These are phyloP conservation scores for Cyanoramphus novaezelandiae DNA, from an alignment of 2,113 vertebrate species.

Conservation along the genomic window DNA sequence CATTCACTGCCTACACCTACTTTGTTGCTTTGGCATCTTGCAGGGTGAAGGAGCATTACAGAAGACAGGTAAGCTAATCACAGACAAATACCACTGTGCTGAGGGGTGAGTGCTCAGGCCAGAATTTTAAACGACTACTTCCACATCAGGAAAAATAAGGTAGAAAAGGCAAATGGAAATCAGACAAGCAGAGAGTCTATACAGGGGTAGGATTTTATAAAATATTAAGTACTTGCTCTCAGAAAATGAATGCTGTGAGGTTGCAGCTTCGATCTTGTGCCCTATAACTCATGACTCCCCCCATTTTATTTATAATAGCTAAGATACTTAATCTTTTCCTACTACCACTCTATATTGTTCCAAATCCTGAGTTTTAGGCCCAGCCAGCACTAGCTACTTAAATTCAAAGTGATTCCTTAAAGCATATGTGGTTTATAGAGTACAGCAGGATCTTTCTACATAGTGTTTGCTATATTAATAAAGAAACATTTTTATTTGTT, in stretches of 20 bases:
- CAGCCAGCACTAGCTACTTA: background rate
- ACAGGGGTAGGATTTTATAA: background rate
- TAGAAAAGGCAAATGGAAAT: background rate
- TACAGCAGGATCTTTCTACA: background rate
- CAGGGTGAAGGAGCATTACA: background rate
- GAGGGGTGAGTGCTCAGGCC: background rate
- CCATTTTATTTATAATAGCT: background rate
- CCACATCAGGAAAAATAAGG: background rate
- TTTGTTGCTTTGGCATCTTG: background rate
- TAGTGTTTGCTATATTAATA: slow-evolving; percentile 12
- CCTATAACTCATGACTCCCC: background rate
- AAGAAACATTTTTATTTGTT: slow-evolving; percentile 31
- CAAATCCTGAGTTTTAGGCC: background rate
- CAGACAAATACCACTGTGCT: background rate
- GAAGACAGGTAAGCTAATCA: background rate
- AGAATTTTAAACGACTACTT: background rate
- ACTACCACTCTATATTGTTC: background rate
- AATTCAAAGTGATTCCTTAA: background rate
- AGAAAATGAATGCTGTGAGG: background rate
- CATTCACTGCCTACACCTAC: background rate
- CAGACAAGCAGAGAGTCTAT: background rate
- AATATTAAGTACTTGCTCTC: background rate
- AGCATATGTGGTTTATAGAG: background rate
- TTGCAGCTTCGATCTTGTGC: background rate
- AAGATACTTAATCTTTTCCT: background rate